Evolutionary conservation across 2,113 vertebrate species (phyloP), one percentile per base, ranked within the genome.

Genomic region (Neomonachus schauinslandi): DNA sequence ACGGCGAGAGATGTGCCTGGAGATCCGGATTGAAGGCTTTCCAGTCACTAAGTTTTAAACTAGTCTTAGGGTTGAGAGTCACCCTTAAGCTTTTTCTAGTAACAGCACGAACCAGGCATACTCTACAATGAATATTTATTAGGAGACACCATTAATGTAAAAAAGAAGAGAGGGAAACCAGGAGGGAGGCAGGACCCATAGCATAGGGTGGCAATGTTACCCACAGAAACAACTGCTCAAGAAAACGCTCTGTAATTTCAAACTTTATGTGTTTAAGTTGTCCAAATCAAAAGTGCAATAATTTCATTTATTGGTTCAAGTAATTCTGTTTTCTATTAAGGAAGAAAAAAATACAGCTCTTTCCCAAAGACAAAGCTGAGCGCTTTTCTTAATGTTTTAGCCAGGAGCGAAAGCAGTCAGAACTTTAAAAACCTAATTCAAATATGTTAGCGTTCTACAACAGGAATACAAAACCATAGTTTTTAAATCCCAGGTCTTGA

Each of bases 231-330:
- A 67, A 31, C 16, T 14, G 63, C 31, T 79, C 57, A 69, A 92
- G 71, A 76, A 92, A 94, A 53, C 69, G 33, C 39, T 85, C 80
- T 65, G 72, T 42, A 49, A 67, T 92, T 94, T 67, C 77, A 80
- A 87, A 72, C 22, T 74, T 2, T 46, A 19, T 67, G 12, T 39
- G 49, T n/a, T 83, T 53, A 77, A 71, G 7, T 42, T 90, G 46
- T 76, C 7, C 55, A 86, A 36, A 39, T 74, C 28, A 84, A 63
- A 96, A 28, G 2, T 53, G 13, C 4, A 65, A 36, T 39, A 36
- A 42, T 19, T 89, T 74, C 33, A 89, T 31, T 87, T 42, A 77
- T 19, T 67, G 3, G 33, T 59, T 88, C 36, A 74, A 82, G 61
- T 93, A 83, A 76, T 42, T 96, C 39, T 65, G 36, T 76, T 83